Evolutionary conservation across 2,888 invertebrate genomes (phyloP).

Genomic region (Hyposoter didymator): DNA sequence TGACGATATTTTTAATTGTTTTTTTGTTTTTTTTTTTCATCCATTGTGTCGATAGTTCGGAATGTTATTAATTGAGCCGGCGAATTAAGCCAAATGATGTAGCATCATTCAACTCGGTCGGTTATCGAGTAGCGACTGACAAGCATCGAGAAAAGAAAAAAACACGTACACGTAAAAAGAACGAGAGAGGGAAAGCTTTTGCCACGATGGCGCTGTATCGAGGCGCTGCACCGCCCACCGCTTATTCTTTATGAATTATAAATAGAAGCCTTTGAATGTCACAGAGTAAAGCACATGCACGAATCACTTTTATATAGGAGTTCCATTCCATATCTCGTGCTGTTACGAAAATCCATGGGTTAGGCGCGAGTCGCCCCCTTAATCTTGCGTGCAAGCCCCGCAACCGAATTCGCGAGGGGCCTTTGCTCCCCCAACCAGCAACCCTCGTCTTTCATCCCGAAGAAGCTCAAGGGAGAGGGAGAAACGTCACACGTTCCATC

Average conservation of each 20-base stretch:
- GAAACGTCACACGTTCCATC: conserved; percentile 3
- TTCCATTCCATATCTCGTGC: conserved; percentile 4
- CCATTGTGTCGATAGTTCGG: no score
- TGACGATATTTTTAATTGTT: no score
- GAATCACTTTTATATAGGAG: conserved; percentile 12
- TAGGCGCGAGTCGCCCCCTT: background rate
- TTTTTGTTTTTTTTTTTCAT: no score
- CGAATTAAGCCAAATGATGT: background rate
- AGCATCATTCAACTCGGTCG: conserved; percentile 20
- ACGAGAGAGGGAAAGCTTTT: conserved; percentile 31
- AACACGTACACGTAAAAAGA: background rate
- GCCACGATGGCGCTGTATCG: conserved; percentile 38
- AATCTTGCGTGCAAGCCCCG: background rate
- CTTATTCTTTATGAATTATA: conserved; percentile 55
- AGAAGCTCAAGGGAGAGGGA: background rate
- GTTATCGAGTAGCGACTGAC: conserved; percentile 29
- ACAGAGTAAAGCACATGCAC: conserved; percentile 2
- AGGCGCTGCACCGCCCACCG: conserved; percentile 48
- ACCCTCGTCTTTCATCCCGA: background rate
- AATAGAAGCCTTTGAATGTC: conserved; percentile 63
- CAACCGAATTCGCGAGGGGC: conserved; percentile 1
- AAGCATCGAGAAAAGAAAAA: conserved; percentile 2
- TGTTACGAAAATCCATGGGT: background rate
- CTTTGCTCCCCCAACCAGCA: background rate
- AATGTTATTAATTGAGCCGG: background rate